Conservation (phyloP, 2,797 vertebrate genomes). For the Fratercula arctica region DNA sequence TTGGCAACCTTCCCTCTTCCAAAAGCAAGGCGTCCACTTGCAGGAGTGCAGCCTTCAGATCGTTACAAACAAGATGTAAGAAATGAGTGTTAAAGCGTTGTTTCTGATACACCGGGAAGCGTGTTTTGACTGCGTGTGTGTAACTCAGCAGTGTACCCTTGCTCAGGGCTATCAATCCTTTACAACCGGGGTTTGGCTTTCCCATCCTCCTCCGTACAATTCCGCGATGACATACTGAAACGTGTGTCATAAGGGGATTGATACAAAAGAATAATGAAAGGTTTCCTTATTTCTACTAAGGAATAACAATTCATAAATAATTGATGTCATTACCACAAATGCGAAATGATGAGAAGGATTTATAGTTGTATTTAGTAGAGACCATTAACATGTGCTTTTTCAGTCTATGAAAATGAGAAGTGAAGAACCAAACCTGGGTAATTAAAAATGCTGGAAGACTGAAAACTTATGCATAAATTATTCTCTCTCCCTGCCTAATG, state of each 20-base stretch:
- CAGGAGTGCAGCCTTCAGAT: background rate
- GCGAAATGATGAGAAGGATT: background rate
- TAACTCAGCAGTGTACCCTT: background rate
- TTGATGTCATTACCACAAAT: background rate
- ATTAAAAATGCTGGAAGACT: slow-evolving; percentile 3
- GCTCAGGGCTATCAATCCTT: background rate
- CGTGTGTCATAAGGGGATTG: fast-evolving
- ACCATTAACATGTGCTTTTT: background rate
- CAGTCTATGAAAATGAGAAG: background rate
- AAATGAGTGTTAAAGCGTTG: background rate
- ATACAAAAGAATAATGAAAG: background rate
- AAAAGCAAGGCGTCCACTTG: background rate
- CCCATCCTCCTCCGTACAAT: fast-evolving
- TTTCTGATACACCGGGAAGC: fast-evolving
- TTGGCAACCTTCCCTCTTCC: background rate
- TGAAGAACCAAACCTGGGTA: background rate
- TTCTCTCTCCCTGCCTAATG: background rate
- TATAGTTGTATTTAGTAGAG: background rate
- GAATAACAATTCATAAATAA: background rate
- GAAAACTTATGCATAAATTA: background rate
- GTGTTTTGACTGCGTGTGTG: background rate
- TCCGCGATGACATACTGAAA: background rate
- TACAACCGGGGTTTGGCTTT: background rate
- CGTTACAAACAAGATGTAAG: background rate
- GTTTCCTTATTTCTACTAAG: background rate